These are phyloP conservation scores for Scaptomyza graminum DNA, from an alignment of 1,140 invertebrate genomes.

Conservation along the genomic window DNA sequence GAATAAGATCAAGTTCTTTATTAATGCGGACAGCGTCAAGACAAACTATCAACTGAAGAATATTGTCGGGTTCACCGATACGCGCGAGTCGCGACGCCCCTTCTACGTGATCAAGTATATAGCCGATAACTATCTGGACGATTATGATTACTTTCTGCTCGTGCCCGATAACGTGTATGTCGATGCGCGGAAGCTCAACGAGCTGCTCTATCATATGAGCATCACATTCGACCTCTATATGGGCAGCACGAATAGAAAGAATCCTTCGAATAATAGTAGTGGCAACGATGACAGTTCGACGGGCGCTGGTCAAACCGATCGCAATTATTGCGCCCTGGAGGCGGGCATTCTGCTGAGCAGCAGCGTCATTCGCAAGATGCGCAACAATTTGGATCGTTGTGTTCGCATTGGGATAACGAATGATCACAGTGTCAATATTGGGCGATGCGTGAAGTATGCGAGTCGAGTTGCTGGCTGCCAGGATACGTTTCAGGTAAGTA, in stretches of 20 bases:
- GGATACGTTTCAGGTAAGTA: slow-evolving; percentile 85
- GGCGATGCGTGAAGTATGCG: slow-evolving; percentile 90
- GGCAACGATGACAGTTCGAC: slow-evolving; percentile 1
- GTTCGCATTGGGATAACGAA: slow-evolving; percentile 91
- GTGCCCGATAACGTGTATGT: slow-evolving; percentile 92
- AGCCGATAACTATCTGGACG: slow-evolving; percentile 93
- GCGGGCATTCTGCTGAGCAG: slow-evolving; percentile 91
- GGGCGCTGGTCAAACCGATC: slow-evolving; percentile 49
- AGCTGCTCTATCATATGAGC: slow-evolving; percentile 90
- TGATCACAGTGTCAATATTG: slow-evolving; percentile 92
- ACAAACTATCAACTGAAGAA: slow-evolving; percentile 89
- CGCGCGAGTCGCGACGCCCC: slow-evolving; percentile 88
- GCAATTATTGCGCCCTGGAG: slow-evolving; percentile 85
- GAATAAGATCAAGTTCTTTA: slow-evolving; percentile 91
- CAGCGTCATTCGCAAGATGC: slow-evolving; percentile 89
- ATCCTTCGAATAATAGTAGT: background rate
- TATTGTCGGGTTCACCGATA: slow-evolving; percentile 92
- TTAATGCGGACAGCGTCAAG: slow-evolving; percentile 87
- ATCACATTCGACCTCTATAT: slow-evolving; percentile 92
- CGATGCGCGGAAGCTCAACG: slow-evolving; percentile 88
- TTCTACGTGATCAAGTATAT: slow-evolving; percentile 95
- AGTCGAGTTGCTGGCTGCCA: slow-evolving; percentile 86
- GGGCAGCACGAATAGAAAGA: slow-evolving; percentile 84
- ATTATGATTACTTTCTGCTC: slow-evolving; percentile 96
- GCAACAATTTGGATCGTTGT: slow-evolving; percentile 92